phyloP scores from a whole-genome alignment of 2,888 invertebrate genomes.

The Platypus cylindrus region DNA sequence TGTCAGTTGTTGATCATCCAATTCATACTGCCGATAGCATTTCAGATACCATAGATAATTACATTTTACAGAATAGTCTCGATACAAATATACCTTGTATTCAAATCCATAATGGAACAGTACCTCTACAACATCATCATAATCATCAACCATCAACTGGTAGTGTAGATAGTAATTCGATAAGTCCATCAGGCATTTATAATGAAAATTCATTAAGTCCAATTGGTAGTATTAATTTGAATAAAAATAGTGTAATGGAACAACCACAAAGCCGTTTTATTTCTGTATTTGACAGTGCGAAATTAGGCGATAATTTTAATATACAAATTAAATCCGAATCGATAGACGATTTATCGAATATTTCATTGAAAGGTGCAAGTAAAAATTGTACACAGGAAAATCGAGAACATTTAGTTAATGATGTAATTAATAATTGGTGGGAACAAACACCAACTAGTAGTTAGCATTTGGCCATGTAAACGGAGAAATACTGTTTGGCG shows the following conservation, averaged over 20 bases:
- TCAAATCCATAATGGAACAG: no score
- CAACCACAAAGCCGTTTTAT: slow-evolving; percentile 21
- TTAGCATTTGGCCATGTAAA: slow-evolving; percentile 1
- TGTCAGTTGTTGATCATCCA: slow-evolving; percentile 34
- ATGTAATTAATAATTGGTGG: slow-evolving; percentile 46
- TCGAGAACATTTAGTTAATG: slow-evolving; percentile 28
- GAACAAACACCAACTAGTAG: slow-evolving; percentile 26
- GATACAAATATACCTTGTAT: no score
- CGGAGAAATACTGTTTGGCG: no score
- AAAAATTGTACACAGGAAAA: slow-evolving; percentile 31
- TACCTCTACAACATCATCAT: no score
- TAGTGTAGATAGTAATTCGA: no score
- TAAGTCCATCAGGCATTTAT: slow-evolving; percentile 31
- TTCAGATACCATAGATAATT: slow-evolving; percentile 40
- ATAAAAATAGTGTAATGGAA: slow-evolving; percentile 2
- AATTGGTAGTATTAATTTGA: slow-evolving; percentile 1
- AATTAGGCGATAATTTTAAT: slow-evolving; percentile 16
- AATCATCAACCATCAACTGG: slow-evolving; percentile 22
- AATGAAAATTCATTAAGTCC: slow-evolving; percentile 31
- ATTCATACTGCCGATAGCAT: slow-evolving; percentile 36
- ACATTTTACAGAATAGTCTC: slow-evolving; percentile 34
- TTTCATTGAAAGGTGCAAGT: slow-evolving; percentile 31
- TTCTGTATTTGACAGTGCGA: slow-evolving; percentile 23
- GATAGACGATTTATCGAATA: slow-evolving; percentile 24
- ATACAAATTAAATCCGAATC: slow-evolving; percentile 17